Evolutionary conservation across 1,140 invertebrate genomes (phyloP).

Genomic region (Drosophila lacertosa): DNA sequence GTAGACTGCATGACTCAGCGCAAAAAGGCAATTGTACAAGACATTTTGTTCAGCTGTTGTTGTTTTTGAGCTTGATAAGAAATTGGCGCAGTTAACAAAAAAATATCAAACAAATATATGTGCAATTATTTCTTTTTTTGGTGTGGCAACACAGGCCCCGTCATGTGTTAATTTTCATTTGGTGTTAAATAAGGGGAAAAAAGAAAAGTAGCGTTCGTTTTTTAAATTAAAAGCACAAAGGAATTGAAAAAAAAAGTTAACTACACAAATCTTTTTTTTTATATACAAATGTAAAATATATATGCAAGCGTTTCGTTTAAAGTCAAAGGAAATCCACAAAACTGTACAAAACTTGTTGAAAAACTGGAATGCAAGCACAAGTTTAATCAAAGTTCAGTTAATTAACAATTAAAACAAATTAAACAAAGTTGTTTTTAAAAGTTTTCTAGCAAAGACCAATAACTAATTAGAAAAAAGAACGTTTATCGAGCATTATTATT

Average conservation of each 20-base stretch:
- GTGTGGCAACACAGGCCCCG: constrained; percentile 21
- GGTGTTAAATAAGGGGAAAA: background rate
- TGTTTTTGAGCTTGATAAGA: too few species aligned
- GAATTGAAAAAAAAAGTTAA: background rate
- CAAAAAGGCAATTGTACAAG: constrained; percentile 30
- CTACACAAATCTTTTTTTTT: constrained; percentile 7
- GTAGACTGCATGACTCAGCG: constrained; percentile 16
- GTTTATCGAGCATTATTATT: too few species aligned
- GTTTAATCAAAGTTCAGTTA: background rate
- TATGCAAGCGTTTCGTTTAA: constrained; percentile 28
- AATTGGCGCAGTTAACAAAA: constrained; percentile 46
- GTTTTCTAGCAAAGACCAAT: too few species aligned
- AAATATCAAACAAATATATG: constrained; percentile 6
- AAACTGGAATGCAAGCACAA: constrained; percentile 6
- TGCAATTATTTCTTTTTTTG: constrained; percentile 1
- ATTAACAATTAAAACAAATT: background rate
- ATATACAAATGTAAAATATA: constrained; percentile 15
- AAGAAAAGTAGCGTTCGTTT: background rate
- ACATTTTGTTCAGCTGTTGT: constrained; percentile 44
- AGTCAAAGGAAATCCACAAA: constrained; percentile 9
- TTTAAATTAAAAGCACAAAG: constrained; percentile 1
- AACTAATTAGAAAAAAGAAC: too few species aligned
- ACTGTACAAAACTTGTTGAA: constrained; percentile 7
- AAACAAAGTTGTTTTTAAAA: too few species aligned
- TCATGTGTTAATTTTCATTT: constrained; percentile 27